phyloP scores from a whole-genome alignment of 2,113 vertebrate species.

The Etia nguti region DNA sequence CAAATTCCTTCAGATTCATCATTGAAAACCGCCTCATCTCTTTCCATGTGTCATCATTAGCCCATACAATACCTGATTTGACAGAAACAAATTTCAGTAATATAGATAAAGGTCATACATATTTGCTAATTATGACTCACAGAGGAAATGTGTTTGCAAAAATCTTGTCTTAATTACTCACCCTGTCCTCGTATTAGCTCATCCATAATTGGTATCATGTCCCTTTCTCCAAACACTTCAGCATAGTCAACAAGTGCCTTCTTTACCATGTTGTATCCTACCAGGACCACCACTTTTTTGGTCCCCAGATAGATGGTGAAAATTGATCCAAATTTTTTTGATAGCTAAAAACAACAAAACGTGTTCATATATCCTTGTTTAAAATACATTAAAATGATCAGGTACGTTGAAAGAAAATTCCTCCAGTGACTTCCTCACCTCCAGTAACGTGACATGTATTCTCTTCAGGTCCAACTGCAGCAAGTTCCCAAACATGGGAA shows the following conservation, averaged over 20 bases:
- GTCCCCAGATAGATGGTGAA: slow-evolving; percentile 25
- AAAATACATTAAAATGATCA: not conserved
- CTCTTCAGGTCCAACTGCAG: slow-evolving; percentile 31
- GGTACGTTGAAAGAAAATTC: not conserved
- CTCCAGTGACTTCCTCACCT: not conserved
- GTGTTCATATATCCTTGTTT: not conserved
- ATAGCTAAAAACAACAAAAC: not conserved
- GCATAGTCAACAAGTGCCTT: slow-evolving; percentile 14
- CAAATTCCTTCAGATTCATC: slow-evolving; percentile 39
- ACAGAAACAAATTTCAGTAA: not conserved
- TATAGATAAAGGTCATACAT: not conserved
- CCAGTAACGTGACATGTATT: not conserved
- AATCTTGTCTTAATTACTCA: not conserved
- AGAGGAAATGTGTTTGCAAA: not conserved
- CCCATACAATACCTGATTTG: slow-evolving; percentile 19
- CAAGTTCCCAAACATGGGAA: slow-evolving; percentile 38
- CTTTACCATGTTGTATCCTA: slow-evolving; percentile 41
- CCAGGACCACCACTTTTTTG: slow-evolving; percentile 38
- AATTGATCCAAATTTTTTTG: slow-evolving; percentile 33
- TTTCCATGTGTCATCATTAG: slow-evolving; percentile 42
- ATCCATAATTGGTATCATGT: accelerated
- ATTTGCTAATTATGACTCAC: not conserved
- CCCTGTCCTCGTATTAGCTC: not conserved
- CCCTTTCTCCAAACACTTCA: not conserved
- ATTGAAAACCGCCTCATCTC: slow-evolving; percentile 47